Evolutionary conservation across 2,113 vertebrate species (phyloP), one percentile per base, ranked within the genome.

Genomic region (Crotalus helleri): DNA sequence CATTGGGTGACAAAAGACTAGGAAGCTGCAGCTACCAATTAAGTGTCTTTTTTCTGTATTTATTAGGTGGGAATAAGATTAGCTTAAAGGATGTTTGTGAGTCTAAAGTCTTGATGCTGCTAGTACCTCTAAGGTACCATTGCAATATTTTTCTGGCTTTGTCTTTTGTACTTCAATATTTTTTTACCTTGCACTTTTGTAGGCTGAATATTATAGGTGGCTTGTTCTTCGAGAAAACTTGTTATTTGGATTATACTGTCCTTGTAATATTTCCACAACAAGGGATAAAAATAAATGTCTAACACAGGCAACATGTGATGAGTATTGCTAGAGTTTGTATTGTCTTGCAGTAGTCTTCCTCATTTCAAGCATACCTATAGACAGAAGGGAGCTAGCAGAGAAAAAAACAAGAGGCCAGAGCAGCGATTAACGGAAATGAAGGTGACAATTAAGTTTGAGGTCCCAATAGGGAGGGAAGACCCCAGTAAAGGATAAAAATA

Each of bases 251-350:
- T 96, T 93, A 92, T 44, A 19, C 15, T 54, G n/a, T n/a, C n/a
- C n/a, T n/a, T n/a, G 91, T 91, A 96, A 95, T 95, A 95, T 96
- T 96, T 97, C 95, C 96, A 97, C 96, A 96, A 94, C 96, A 95
- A 93, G 90, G 96, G 96, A 97, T 97, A 97, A 97, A 98, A 98
- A 98, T 97, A 97, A 98, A 98, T 97, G 96, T 95, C 94, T 95
- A 89, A 94, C 93, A 93, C 92, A 91, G 12, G 86, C 61, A 96
- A 93, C 97, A 97, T 97, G 97, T 97, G 97, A 97, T 95, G 96
- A 95, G 96, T 95, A 91, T 93, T 92, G 96, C 93, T 87, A 96
- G 96, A 94, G 91, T 95, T 86, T 85, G 95, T 95, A 92, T 93
- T 94, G 95, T 94, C 92, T 95, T 92, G 89, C 93, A 94, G n/a